A percentile compares a stretch with the other conserved stretches of the same genome.
phyloP scores from a whole-genome alignment of 2,888 invertebrate genomes.

The Aradus depressus region DNA sequence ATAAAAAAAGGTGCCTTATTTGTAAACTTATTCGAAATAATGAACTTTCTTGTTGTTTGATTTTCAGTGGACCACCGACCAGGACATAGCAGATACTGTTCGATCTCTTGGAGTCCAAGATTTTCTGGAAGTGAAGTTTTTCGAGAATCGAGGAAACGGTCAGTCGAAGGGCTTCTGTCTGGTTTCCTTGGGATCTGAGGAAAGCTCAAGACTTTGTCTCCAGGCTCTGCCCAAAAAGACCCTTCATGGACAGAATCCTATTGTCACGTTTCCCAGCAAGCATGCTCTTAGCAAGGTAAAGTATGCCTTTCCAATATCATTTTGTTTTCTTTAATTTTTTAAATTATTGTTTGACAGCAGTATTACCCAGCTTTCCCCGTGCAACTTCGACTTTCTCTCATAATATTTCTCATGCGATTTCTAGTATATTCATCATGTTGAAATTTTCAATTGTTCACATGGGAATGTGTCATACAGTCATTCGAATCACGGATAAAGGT shows the following conservation, averaged over 20 bases:
- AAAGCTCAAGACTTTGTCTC: slow-evolving; percentile 76
- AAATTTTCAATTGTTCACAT: slow-evolving; percentile 7
- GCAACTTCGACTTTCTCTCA: too few species aligned
- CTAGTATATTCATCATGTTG: background rate
- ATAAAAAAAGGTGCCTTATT: background rate
- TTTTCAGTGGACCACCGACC: slow-evolving; percentile 95
- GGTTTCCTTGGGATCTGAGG: slow-evolving; percentile 84
- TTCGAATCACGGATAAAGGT: too few species aligned
- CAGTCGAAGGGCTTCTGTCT: slow-evolving; percentile 98
- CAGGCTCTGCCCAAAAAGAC: slow-evolving; percentile 89
- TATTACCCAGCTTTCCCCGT: too few species aligned
- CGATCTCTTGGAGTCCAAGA: slow-evolving; percentile 80
- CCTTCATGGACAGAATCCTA: slow-evolving; percentile 88
- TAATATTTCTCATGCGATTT: background rate
- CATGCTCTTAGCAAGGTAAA: slow-evolving; percentile 59
- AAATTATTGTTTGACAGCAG: background rate
- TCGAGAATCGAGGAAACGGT: slow-evolving; percentile 96
- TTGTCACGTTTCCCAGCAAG: slow-evolving; percentile 91
- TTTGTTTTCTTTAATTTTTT: background rate
- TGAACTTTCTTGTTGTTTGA: slow-evolving; percentile 26
- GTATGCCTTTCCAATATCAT: slow-evolving; percentile 32
- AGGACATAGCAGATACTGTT: slow-evolving; percentile 84
- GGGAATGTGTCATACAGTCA: background rate
- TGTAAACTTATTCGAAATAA: background rate
- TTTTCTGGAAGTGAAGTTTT: slow-evolving; percentile 96